phyloP scores from a whole-genome alignment of 64 coral and sea anemone species.

The Stylophora pistillata region DNA sequence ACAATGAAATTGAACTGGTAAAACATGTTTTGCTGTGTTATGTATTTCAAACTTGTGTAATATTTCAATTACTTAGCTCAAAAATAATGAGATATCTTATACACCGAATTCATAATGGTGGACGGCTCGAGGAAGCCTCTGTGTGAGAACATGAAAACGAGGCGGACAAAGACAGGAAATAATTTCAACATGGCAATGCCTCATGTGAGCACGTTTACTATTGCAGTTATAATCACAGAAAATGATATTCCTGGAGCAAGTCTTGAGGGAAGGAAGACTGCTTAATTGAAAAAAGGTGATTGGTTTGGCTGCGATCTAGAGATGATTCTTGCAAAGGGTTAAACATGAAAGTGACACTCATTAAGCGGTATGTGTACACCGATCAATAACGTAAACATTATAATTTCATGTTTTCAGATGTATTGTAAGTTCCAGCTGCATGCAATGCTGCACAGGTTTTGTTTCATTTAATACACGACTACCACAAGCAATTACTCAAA shows the following conservation, averaged over 20 bases:
- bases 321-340: constrained; percentile 15
- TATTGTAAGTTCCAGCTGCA: background rate
- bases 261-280: constrained; percentile 6
- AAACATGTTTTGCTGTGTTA: too few relatives aligned
- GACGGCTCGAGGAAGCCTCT: background rate
- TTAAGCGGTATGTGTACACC: constrained; percentile 39
- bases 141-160: background rate
- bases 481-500: background rate
- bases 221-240: constrained; percentile 8
- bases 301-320: constrained; percentile 18
- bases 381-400: background rate
- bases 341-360: background rate
- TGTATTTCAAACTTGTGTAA: too few relatives aligned
- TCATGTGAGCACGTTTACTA: background rate
- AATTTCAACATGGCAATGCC: too few relatives aligned
- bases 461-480: background rate
- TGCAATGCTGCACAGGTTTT: background rate
- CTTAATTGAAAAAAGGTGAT: constrained; percentile 13
- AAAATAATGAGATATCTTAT: too few relatives aligned
- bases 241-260: constrained; percentile 2
- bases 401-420: background rate
- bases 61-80: too few relatives aligned
- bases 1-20: too few relatives aligned
- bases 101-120: constrained; percentile 14
- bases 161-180: too few relatives aligned